phyloP scores from a whole-genome alignment of 2,888 invertebrate species.

The Torymus auratus region DNA sequence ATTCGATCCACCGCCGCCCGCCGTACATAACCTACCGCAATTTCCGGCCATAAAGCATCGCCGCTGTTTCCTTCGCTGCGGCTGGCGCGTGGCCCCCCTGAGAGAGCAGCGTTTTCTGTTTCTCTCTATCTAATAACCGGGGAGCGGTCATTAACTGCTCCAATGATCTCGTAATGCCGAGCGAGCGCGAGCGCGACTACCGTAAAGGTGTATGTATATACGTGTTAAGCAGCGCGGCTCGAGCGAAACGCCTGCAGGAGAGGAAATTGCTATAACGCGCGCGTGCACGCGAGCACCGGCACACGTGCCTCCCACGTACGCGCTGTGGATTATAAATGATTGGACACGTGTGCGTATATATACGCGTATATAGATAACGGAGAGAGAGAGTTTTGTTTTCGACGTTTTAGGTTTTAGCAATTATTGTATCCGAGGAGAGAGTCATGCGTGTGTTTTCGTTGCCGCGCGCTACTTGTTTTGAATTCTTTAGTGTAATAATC shows the following conservation, averaged over 20 bases:
- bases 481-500: no score
- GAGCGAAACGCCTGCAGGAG: background rate
- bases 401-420: no score
- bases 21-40: conserved; percentile 17
- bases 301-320: conserved; percentile 43
- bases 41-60: conserved; percentile 53
- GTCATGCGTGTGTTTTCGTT: no score
- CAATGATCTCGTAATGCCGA: conserved; percentile 47
- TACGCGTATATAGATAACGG: no score
- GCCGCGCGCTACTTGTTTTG: no score
- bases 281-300: background rate
- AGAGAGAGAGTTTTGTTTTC: no score
- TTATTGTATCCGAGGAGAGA: no score
- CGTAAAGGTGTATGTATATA: background rate
- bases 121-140: conserved; percentile 30
- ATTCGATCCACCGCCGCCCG: background rate
- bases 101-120: conserved; percentile 15
- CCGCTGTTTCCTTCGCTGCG: background rate
- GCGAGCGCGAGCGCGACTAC: conserved; percentile 6
- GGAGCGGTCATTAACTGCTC: conserved; percentile 51
- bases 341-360: conserved; percentile 23
- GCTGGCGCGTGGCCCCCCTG: background rate
- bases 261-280: conserved; percentile 34
- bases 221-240: no score
- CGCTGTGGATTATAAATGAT: conserved; percentile 24